phyloP scores from a whole-genome alignment of 2,797 vertebrate genomes.

The Ceryle rudis region DNA sequence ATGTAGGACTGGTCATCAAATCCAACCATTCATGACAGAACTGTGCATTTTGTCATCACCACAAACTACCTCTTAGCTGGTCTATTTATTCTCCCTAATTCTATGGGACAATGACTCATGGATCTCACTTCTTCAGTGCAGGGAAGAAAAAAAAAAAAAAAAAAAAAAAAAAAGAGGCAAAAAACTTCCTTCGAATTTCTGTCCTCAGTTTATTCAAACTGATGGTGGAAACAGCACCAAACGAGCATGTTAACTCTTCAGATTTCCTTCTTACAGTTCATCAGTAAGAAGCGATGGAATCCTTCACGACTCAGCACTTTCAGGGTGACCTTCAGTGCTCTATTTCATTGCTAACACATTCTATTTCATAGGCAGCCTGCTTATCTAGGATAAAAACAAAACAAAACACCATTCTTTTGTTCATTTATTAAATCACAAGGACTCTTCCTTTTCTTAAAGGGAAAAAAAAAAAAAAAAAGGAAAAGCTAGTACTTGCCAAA shows the following conservation, averaged over 20 bases:
- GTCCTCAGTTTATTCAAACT: neutral
- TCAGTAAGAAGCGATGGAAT: neutral
- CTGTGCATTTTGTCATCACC: neutral
- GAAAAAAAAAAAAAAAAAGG: neutral
- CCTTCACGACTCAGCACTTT: neutral
- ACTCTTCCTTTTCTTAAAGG: slow-evolving; percentile 12
- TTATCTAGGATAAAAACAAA: neutral
- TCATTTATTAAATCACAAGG: slow-evolving; percentile 20
- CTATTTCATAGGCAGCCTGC: neutral
- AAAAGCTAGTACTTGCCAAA: slow-evolving; percentile 7
- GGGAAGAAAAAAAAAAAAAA: too few relatives aligned
- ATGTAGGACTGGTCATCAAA: neutral
- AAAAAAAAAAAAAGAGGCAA: neutral
- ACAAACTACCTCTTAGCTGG: neutral
- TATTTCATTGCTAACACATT: slow-evolving; percentile 5
- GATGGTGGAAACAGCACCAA: neutral
- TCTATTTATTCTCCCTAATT: neutral
- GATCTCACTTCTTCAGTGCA: neutral
- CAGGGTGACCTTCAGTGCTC: slow-evolving; percentile 29
- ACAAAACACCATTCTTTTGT: neutral
- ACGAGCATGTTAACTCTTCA: neutral
- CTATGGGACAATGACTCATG: neutral
- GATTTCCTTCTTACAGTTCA: neutral
- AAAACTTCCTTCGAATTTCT: neutral
- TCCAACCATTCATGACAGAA: neutral